phyloP scores from a whole-genome alignment of 2,888 invertebrate species.

The Campaea margaritaria region DNA sequence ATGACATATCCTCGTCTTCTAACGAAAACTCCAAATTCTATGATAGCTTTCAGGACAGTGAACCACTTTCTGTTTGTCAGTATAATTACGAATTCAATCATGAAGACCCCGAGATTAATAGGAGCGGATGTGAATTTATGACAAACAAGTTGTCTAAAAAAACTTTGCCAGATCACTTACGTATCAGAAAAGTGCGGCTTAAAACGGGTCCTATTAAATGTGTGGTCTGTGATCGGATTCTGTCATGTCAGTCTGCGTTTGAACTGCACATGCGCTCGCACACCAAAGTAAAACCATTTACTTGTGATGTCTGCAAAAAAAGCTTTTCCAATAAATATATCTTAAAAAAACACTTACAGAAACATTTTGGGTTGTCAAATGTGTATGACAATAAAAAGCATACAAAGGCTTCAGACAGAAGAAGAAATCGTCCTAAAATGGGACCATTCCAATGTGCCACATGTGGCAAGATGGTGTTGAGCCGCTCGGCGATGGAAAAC shows the following conservation, averaged over 20 bases:
- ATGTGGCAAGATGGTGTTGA: conserved; percentile 63
- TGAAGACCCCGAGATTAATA: conserved; percentile 10
- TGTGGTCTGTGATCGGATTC: conserved; percentile 28
- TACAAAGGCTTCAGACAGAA: conserved; percentile 40
- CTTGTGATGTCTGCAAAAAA: conserved; percentile 38
- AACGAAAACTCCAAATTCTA: conserved; percentile 1
- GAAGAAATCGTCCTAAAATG: conserved; percentile 50
- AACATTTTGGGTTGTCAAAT: conserved; percentile 28
- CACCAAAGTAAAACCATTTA: conserved; percentile 39
- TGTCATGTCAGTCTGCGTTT: conserved; percentile 34
- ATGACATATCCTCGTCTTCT: conserved; percentile 28
- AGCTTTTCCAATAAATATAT: conserved; percentile 29
- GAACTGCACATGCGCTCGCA: conserved; percentile 37
- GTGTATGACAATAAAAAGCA: conserved; percentile 6
- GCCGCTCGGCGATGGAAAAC: conserved; percentile 67
- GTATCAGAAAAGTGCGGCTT: conserved; percentile 25
- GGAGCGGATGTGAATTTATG: conserved; percentile 5
- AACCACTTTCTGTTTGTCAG: conserved; percentile 6
- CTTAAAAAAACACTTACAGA: conserved; percentile 33
- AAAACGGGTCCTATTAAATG: conserved; percentile 38
- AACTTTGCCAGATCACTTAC: conserved; percentile 25
- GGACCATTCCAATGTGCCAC: conserved; percentile 66
- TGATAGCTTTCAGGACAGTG: conserved; percentile 26
- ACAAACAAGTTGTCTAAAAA: conserved; percentile 16
- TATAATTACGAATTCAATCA: conserved; percentile 2